phyloP scores from a whole-genome alignment of 2,797 vertebrate species.

The Rhabdomys pumilio region DNA sequence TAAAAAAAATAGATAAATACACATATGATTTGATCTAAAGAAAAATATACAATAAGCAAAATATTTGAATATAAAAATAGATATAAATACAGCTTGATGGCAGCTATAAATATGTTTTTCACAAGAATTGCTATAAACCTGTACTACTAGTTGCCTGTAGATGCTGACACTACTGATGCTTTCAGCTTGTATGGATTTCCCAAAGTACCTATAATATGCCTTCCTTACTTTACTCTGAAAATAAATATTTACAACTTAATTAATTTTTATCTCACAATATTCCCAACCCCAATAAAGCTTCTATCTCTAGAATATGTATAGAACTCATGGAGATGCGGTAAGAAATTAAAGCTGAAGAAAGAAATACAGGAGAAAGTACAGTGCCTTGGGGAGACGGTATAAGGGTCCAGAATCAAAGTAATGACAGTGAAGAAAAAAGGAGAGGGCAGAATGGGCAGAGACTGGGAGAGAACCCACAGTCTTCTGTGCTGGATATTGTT shows the following conservation, averaged over 20 bases:
- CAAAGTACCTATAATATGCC: constrained; percentile 30
- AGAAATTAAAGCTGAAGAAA: constrained; percentile 47
- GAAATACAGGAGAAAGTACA: constrained; percentile 47
- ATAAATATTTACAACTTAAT: constrained; percentile 63
- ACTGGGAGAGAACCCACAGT: not conserved
- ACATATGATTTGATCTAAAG: constrained; percentile 53
- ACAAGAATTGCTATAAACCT: constrained; percentile 59
- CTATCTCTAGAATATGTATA: constrained; percentile 22
- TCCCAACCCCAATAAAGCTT: not conserved
- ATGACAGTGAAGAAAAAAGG: not conserved
- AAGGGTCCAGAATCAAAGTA: not conserved
- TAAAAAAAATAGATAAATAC: constrained; percentile 32
- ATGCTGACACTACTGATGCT: not conserved
- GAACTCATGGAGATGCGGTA: not conserved
- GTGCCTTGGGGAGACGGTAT: not conserved
- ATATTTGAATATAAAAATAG: constrained; percentile 63
- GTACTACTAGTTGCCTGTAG: constrained; percentile 6
- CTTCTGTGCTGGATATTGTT: not conserved
- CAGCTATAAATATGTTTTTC: constrained; percentile 51
- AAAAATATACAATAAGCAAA: constrained; percentile 64
- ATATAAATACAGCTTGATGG: constrained; percentile 38
- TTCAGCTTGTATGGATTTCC: constrained; percentile 32
- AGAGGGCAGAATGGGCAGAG: not conserved
- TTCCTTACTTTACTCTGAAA: constrained; percentile 70
- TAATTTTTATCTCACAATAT: constrained; percentile 52